Conservation (phyloP, 2,797 vertebrate genomes). For the Pangasius mekongensis region DNA sequence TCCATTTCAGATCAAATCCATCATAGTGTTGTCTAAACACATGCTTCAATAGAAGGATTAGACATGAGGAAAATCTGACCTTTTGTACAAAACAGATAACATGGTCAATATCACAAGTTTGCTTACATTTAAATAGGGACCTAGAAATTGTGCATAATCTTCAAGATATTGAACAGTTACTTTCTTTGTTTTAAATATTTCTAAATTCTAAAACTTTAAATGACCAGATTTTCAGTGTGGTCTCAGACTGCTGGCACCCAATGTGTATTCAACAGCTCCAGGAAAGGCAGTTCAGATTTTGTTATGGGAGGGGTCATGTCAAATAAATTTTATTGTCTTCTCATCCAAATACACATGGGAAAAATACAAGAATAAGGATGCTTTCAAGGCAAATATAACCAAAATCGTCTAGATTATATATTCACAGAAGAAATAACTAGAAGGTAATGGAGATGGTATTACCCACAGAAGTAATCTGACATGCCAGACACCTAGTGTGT, state of each 20-base stretch:
- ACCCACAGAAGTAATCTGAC: constrained; percentile 18
- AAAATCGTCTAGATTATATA: background rate
- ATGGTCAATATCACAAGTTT: background rate
- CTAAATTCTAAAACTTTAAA: background rate
- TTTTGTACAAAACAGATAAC: background rate
- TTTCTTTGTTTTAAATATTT: background rate
- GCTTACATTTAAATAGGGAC: background rate
- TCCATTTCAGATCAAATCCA: background rate
- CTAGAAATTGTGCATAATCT: background rate
- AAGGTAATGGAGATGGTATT: constrained; percentile 3
- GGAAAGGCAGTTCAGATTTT: constrained; percentile 19
- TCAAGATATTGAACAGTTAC: background rate
- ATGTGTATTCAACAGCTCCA: background rate
- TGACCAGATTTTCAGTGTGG: background rate
- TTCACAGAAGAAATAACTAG: constrained; percentile 17
- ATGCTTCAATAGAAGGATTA: background rate
- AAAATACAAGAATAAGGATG: background rate
- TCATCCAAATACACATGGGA: background rate
- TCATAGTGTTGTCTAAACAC: background rate
- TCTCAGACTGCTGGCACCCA: background rate
- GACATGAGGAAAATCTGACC: background rate
- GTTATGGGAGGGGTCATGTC: background rate
- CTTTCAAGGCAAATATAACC: background rate
- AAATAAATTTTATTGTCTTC: background rate
- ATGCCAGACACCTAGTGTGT: constrained; percentile 27